Conservation (phyloP, 2,797 vertebrate species). For the Coreius guichenoti region DNA sequence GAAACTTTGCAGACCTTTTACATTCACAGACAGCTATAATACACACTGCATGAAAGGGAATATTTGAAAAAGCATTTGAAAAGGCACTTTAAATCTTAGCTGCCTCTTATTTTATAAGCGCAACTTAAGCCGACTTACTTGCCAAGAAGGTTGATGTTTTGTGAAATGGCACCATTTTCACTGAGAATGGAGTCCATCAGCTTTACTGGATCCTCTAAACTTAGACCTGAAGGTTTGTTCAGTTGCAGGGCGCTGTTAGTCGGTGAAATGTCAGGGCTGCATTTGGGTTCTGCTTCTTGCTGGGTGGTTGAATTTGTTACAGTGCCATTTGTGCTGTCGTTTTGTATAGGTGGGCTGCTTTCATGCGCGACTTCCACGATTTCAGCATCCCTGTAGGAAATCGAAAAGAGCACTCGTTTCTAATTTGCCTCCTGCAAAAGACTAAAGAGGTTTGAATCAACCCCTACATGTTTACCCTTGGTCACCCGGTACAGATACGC, state of each 20-base stretch:
- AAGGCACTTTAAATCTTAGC: neutral
- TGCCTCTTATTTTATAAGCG: too few relatives aligned
- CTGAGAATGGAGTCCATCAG: constrained; percentile 98
- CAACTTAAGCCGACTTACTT: constrained; percentile 82
- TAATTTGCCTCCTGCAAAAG: neutral
- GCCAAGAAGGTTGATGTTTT: constrained; percentile 94
- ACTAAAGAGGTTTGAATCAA: neutral
- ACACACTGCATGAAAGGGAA: neutral
- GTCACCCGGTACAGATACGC: constrained; percentile 61
- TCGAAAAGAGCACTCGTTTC: neutral
- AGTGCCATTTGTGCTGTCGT: constrained; percentile 24
- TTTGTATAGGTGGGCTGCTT: constrained; percentile 50
- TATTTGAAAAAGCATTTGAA: neutral
- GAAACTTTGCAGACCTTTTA: neutral
- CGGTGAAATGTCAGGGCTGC: constrained; percentile 64
- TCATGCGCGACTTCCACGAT: constrained; percentile 71
- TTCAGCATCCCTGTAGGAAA: constrained; percentile 71
- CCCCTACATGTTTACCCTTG: constrained; percentile 64
- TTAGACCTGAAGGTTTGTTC: constrained; percentile 81
- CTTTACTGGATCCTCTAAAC: constrained; percentile 89
- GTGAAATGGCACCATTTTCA: constrained; percentile 89
- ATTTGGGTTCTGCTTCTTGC: constrained; percentile 39
- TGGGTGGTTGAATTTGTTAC: neutral
- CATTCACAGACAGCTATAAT: neutral
- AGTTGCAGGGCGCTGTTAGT: constrained; percentile 83